Percentiles rank a stretch among this genome's conserved stretches.
Evolutionary conservation across 2,888 invertebrate genomes (phyloP).

Genomic region (Tachina grossa): DNA sequence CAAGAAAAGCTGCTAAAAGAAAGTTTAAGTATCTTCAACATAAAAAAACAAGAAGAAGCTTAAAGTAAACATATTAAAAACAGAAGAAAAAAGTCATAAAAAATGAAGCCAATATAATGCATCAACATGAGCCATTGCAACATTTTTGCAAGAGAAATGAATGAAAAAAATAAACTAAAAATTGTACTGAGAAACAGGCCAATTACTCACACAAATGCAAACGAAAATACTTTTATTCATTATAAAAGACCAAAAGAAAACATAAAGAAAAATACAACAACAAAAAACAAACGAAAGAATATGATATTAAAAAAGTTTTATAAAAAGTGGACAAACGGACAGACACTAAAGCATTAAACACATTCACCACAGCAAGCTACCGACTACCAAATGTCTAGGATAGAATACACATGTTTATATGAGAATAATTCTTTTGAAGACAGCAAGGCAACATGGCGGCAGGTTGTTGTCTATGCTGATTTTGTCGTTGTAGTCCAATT

Average conservation of each 20-base stretch:
- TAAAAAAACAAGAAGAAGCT: constrained; percentile 9
- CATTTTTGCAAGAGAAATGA: constrained; percentile 21
- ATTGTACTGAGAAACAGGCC: constrained; percentile 42
- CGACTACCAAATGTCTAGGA: no score
- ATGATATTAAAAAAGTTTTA: constrained; percentile 14
- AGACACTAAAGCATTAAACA: no score
- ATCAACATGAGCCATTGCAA: constrained; percentile 53
- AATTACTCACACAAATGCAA: constrained; percentile 31
- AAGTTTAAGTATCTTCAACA: constrained; percentile 47
- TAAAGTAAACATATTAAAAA: constrained; percentile 37
- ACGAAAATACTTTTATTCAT: not conserved
- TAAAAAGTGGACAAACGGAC: constrained; percentile 11
- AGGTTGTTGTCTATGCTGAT: no score
- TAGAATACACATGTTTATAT: no score
- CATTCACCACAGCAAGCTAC: no score
- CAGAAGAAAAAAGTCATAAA: constrained; percentile 37
- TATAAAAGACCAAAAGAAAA: not conserved
- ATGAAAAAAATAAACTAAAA: not conserved
- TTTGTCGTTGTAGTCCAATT: no score
- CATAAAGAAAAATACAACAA: not conserved
- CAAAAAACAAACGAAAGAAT: constrained; percentile 46
- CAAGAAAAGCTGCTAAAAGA: constrained; percentile 42
- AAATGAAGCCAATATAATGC: constrained; percentile 68
- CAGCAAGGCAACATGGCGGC: no score
- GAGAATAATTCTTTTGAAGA: no score